phyloP scores from a whole-genome alignment of 1,140 invertebrate species.

The Calycopis cecrops region DNA sequence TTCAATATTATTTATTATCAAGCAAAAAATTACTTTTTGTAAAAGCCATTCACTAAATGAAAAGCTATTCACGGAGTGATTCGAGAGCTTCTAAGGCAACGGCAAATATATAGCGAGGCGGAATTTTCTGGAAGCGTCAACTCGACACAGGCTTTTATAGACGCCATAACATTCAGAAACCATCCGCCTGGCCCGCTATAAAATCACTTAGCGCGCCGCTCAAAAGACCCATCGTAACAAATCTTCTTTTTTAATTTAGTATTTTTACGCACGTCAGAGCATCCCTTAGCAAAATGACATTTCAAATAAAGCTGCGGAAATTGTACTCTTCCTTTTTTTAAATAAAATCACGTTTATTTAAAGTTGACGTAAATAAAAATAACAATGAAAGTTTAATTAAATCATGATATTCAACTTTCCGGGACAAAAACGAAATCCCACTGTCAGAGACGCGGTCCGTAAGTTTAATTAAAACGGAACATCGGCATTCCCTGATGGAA shows the following conservation, averaged over 20 bases:
- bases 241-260: conserved; percentile 4
- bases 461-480: conserved; percentile 64
- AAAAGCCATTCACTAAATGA: conserved; percentile 54
- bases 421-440: conserved; percentile 20
- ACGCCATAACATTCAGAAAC: conserved; percentile 56
- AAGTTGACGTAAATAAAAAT: background rate
- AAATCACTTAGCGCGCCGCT: conserved; percentile 47
- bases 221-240: conserved; percentile 16
- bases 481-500: conserved; percentile 33
- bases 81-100: conserved; percentile 53
- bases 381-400: conserved; percentile 14
- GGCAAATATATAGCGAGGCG: conserved; percentile 36
- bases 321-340: no score
- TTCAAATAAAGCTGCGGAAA: no score
- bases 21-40: conserved; percentile 37
- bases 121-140: conserved; percentile 66
- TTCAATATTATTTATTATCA: background rate
- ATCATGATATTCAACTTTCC: conserved; percentile 12
- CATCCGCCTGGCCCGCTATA: conserved; percentile 50
- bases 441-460: conserved; percentile 27
- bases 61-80: conserved; percentile 42
- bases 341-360: no score
- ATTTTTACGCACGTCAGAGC: background rate
- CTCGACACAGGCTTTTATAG: conserved; percentile 61
- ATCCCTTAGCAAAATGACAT: no score